Conservation (phyloP, 2,797 vertebrate genomes). For the Enteromius paludinosus region DNA sequence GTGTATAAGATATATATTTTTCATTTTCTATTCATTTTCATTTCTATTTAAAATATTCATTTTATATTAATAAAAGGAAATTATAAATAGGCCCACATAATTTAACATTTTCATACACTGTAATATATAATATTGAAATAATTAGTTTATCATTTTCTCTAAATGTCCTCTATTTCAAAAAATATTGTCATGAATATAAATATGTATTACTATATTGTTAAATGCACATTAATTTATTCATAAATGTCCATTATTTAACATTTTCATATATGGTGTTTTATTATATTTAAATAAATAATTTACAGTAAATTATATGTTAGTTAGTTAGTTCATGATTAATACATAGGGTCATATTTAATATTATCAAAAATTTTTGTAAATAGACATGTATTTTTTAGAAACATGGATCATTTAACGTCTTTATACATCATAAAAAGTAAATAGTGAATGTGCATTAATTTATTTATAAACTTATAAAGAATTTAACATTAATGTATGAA, state of each 20-base stretch:
- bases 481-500: not conserved
- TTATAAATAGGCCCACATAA: not conserved
- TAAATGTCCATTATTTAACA: not conserved
- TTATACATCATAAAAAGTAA: not conserved
- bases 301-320: not conserved
- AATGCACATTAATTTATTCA: not conserved
- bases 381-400: not conserved
- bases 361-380: not conserved
- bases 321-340: not conserved
- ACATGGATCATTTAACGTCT: not conserved
- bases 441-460: not conserved
- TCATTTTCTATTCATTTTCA: too few species aligned
- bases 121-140: not conserved
- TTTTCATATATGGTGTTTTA: not conserved
- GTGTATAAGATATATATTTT: not conserved
- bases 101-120: not conserved
- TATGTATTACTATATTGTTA: not conserved
- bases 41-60: too few species aligned
- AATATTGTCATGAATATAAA: not conserved
- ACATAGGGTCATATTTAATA: not conserved
- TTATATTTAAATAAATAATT: not conserved
- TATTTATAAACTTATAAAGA: not conserved
- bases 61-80: not conserved
- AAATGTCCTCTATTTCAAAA: not conserved
- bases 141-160: not conserved